A percentile compares a stretch with the other conserved stretches of the same genome.
Evolutionary conservation across 2,797 vertebrate species (phyloP).

Genomic region (Enoplosus armatus): DNA sequence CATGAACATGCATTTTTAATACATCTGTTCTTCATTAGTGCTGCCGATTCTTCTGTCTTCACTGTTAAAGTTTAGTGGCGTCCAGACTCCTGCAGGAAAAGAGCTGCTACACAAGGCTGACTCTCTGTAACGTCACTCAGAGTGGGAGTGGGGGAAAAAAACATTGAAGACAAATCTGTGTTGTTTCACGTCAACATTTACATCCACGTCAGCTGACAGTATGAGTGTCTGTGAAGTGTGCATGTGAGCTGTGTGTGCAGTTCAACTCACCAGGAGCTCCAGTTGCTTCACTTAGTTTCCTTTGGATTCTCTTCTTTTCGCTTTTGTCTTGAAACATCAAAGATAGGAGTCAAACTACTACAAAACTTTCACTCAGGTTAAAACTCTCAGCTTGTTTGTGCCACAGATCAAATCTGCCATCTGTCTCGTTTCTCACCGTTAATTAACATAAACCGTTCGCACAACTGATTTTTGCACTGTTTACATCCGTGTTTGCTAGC

Average conservation of each 20-base stretch:
- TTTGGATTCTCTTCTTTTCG: not conserved
- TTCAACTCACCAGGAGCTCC: not conserved
- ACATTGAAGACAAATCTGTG: too few relatives aligned
- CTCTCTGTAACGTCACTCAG: too few relatives aligned
- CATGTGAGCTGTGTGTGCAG: too few relatives aligned
- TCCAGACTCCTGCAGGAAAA: not conserved
- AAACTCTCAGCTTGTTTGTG: too few relatives aligned
- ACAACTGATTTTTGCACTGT: not conserved
- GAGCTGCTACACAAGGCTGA: not conserved
- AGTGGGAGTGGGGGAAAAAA: too few relatives aligned
- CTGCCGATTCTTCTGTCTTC: not conserved
- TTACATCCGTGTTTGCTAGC: not conserved
- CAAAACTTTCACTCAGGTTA: not conserved
- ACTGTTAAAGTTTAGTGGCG: not conserved
- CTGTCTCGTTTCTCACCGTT: too few relatives aligned
- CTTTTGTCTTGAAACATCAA: not conserved
- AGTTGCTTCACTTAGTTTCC: not conserved
- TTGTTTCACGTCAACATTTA: too few relatives aligned
- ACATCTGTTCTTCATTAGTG: not conserved
- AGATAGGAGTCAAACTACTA: not conserved
- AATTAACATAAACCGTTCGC: too few relatives aligned
- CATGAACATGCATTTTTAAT: constrained; percentile 18
- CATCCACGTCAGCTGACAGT: not conserved
- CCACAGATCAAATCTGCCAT: not conserved
- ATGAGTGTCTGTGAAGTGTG: not conserved